Base-by-base conservation (phyloP, 2,797 vertebrate genomes). In the Leuciscus waleckii region DNA sequence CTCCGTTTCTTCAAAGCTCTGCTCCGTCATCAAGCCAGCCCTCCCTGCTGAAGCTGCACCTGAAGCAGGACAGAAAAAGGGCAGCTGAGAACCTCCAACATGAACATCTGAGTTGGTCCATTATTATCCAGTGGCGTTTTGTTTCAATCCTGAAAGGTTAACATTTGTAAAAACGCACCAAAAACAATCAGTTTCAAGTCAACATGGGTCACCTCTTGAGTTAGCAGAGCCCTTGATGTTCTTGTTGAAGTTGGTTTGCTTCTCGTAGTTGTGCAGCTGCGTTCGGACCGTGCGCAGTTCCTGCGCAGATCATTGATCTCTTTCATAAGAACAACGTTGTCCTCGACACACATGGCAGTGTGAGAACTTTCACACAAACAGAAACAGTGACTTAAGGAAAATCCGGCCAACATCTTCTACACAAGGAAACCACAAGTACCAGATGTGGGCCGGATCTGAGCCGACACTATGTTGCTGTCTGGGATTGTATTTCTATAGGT, bases 301-400 rank as follows among this genome's bases (percentile, higher is more conserved):
- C 84, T 92, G 92, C 97, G 85, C 89, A 98, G 92, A 4, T 97
- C 91, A 61, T 98, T 98, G 74, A 97, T 96, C 90, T 97, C 97
- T 37, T 96, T 95, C 69, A 98, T 96, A 84, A 98, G 94, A 78
- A 90, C 92, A 78, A 96, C 88, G 0, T 99, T 99, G 91, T 98
- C 97, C 98, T 99, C 93, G 75, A 71, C 2, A 80, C 32, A 81
- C n/a, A 0, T 69, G 37, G 51, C 21, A 37, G 14, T 26, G 35
- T 41, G 29, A 76, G 21, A 35, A 37, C 1, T 32, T 39, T n/a
- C 43, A 54, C 29, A 32, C 10, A 37, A 29, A 71, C n/a, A 73
- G 6, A 67, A 54, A 49, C 19, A 17, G 4, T 58, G n/a, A 56
- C 8, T 58, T 11, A 39, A 17, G 49, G 37, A n/a, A 56, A 51